Evolutionary conservation across 2,113 vertebrate genomes (phyloP), one percentile per base, ranked within the genome.

Genomic region (Chionodraco myersi): DNA sequence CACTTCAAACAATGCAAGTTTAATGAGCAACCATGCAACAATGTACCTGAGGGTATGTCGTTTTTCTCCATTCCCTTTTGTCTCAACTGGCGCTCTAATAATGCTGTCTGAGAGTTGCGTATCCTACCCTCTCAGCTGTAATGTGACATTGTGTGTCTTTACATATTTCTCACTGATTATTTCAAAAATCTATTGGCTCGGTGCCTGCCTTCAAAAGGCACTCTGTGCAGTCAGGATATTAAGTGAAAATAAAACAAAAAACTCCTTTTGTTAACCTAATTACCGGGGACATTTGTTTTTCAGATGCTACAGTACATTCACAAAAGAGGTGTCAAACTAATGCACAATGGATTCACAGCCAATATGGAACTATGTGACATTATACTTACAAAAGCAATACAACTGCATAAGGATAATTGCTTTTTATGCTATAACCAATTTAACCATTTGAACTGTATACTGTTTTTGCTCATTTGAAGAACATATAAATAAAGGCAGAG

Each of bases 11-110:
- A 88, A 89, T 88, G 65, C 85, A 85, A 82, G 85, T 89, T 92
- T 94, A 93, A 94, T 93, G 87, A 92, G 92, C 85, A 87, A 83
- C 85, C 92, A 92, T 90, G 89, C 83, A 91, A 85, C 89, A 73
- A 15, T 67, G 82, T 82, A 92, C 92, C 91, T 91, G 76, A 84
- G 86, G 88, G 86, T 82, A 53, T 61, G 61, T 75, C 72, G 76
- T 81, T 85, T 79, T 85, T 84, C 75, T 91, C 87, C 56, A 52
- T 57, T 84, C 80, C 54, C 73, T 85, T 41, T 76, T 18, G 36
- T 79, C 63, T 79, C 67, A 11, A 60, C 61, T 36, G 66, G 52
- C 15, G 4, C 72, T 73, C 71, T 65, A 79, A 82, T 78, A 53
- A 79, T 85, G 79, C 56, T 83, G 75, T 79, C 58, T 85, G 84